Evolutionary conservation across 1,140 invertebrate genomes (phyloP), one percentile per base, ranked within the genome.

Genomic region (Eciton burchellii): DNA sequence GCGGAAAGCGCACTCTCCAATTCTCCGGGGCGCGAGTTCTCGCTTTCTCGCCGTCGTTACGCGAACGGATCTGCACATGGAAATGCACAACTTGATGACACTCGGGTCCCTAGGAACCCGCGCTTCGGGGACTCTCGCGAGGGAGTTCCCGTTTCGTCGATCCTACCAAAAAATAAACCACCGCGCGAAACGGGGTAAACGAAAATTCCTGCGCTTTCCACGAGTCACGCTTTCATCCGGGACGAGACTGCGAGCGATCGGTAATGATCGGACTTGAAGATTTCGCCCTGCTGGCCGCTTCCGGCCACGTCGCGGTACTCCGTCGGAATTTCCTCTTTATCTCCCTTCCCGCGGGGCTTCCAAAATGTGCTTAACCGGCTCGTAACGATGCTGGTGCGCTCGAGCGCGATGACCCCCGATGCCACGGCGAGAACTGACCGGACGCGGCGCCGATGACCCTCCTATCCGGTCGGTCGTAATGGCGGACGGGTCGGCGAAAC

Each of bases 381-480:
- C 35, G 86, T 81, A 87, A 85, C 68, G 81, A 81, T 65, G 57
- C 35, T n/a, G 6, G 35, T 59, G 82, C 81, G 76, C 72, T 82
- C 79, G 76, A 87, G 81, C 71, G 70, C 56, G 84, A 87, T 45
- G 63, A 86, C 41, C 49, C 62, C 71, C 62, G 65, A 77, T 66
- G 63, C 65, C 63, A 43, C 45, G 66, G 35, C 49, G 73, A 84
- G 85, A 87, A 85, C 72, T 79, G 41, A 35, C 49, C 52, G 63
- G 63, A 70, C 35, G 21, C 35, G 35, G 6, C 35, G 45, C 52
- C 35, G 63, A 19, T 56, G 63, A 45, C 24, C 35, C 9, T 70
- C 49, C n/a, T 56, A 56, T 68, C 24, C 24, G 43, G 24, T 57
- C 12, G 41, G 14, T 3, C 21, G 16, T n/a, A 29, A 11, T 6